A percentile compares a stretch with the other conserved stretches of the same genome.
phyloP scores from a whole-genome alignment of 2,888 invertebrate species.

The Leptinotarsa peninsularis region DNA sequence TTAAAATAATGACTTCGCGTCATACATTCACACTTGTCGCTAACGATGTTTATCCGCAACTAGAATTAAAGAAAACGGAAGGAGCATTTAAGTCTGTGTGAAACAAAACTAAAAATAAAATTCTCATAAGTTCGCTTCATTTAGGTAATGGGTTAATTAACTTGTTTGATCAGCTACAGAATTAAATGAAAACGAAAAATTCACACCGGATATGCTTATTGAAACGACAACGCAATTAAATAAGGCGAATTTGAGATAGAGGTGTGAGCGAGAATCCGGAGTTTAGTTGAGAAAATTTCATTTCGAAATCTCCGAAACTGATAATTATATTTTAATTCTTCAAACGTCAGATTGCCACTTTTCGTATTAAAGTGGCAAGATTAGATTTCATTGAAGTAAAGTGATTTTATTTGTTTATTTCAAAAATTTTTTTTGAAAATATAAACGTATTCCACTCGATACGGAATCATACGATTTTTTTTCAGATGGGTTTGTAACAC shows the following conservation, averaged over 20 bases:
- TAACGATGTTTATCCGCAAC: conserved; percentile 64
- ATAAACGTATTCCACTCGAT: too few relatives aligned
- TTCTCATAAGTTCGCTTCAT: conserved; percentile 56
- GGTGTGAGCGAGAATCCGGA: too few relatives aligned
- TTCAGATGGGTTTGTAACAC: too few relatives aligned
- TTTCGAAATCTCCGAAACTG: too few relatives aligned
- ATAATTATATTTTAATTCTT: too few relatives aligned
- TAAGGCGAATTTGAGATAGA: conserved; percentile 14
- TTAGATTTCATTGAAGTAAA: too few relatives aligned
- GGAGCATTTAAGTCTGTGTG: conserved; percentile 63
- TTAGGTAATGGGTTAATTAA: conserved; percentile 44
- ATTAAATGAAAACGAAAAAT: conserved; percentile 35
- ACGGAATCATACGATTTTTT: too few relatives aligned
- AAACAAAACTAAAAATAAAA: conserved; percentile 53
- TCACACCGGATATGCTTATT: conserved; percentile 41
- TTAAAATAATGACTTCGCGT: conserved; percentile 65
- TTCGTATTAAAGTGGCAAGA: too few relatives aligned
- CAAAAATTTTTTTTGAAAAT: too few relatives aligned
- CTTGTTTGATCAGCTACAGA: conserved; percentile 32
- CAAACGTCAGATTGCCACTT: too few relatives aligned
- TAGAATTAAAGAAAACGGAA: conserved; percentile 66
- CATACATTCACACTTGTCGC: conserved; percentile 62
- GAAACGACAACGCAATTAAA: conserved; percentile 15
- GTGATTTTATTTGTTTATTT: too few relatives aligned
- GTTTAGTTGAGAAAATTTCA: too few relatives aligned